A percentile compares a stretch with the other conserved stretches of the same genome.
Conservation (phyloP, 1,140 invertebrate species). For the Calliphora vicina region DNA sequence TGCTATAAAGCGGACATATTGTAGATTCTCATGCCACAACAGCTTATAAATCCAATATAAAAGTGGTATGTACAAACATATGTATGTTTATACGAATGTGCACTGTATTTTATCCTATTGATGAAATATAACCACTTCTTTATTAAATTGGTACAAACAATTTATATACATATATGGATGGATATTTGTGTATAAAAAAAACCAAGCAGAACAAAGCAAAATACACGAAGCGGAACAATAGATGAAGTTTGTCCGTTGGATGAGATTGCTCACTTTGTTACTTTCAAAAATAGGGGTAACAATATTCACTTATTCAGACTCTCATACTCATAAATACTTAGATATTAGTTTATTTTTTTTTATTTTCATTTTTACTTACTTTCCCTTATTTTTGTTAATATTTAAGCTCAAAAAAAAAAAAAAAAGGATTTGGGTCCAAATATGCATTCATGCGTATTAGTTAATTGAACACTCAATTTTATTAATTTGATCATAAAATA, state of each 20-base stretch:
- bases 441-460: conserved; percentile 16
- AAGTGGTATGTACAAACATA: background rate
- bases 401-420: background rate
- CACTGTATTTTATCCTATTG: background rate
- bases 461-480: conserved; percentile 20
- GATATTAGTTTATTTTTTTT: background rate
- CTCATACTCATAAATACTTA: background rate
- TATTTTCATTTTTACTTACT: background rate
- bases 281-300: conserved; percentile 6
- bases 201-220: background rate
- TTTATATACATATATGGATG: no score
- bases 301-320: conserved; percentile 11
- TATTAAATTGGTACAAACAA: conserved; percentile 10
- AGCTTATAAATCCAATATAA: conserved; percentile 27
- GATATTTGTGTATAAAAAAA: no score
- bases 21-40: conserved; percentile 25
- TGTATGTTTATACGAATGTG: no score
- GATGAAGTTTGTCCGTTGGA: background rate
- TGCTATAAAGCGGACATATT: background rate
- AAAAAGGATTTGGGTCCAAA: background rate
- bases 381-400: background rate
- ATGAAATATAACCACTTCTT: conserved; percentile 18
- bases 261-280: conserved; percentile 19
- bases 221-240: background rate
- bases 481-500: conserved; percentile 23